A percentile compares a stretch with the other conserved stretches of the same genome.
Conservation (phyloP, 2,113 vertebrate species). For the Nesogale talazaci region DNA sequence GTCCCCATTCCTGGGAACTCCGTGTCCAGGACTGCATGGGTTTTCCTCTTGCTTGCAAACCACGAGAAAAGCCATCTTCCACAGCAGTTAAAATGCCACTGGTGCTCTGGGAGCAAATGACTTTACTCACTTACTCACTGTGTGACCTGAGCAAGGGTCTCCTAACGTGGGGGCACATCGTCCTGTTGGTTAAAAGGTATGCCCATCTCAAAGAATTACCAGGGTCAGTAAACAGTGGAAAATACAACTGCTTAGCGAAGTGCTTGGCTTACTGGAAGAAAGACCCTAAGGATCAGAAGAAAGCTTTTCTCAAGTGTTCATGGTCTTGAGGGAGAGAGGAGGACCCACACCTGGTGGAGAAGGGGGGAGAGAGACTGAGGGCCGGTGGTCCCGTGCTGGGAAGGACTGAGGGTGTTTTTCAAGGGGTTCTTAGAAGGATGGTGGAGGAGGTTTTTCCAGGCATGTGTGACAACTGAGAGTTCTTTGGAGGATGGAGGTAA, state of each 20-base stretch:
- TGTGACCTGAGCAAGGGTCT: background rate
- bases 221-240: background rate
- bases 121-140: background rate
- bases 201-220: background rate
- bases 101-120: background rate
- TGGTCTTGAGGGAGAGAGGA: background rate
- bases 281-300: background rate
- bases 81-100: background rate
- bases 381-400: background rate
- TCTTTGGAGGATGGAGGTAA: background rate
- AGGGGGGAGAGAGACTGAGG: background rate
- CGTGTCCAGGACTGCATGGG: background rate
- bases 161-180: background rate
- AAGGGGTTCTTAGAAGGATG: background rate
- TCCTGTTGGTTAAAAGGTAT: too few species aligned
- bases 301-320: background rate
- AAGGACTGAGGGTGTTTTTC: background rate
- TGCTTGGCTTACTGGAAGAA: background rate
- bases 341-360: background rate
- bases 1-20: background rate
- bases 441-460: background rate
- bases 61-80: background rate
- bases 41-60: background rate
- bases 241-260: background rate
- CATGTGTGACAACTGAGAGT: background rate